Evolutionary conservation across 2,113 vertebrate genomes (phyloP), one percentile per base, ranked within the genome.

Genomic region (Hippocampus mohnikei): DNA sequence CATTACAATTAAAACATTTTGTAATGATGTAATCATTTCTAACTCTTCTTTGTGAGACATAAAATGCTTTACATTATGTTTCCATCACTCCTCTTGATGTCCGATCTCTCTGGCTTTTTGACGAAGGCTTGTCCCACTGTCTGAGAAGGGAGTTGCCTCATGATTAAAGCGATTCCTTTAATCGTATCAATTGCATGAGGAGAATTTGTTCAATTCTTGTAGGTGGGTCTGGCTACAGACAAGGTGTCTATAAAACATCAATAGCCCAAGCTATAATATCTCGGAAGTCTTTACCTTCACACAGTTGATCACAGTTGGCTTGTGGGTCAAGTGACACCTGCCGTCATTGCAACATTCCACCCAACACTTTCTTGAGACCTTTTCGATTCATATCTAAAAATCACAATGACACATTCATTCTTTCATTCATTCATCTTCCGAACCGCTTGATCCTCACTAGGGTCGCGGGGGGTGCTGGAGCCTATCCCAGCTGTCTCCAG

Each of bases 151-250:
- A 61, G 66, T 74, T 67, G 69, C 83, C 78, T 76, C 89, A 76
- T 85, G 79, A 90, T 83, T 75, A 82, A 84, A 81, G 74, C 66
- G 68, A 46, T 18, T 58, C 59, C 72, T 88, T 84, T 79, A 88
- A 88, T 79, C 61, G 58, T 60, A 81, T 67, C 75, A 71, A 87
- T 75, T 62, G 73, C 20, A 53, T 73, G 71, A 77, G 41, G 65
- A 78, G 69, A 63, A 61, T 41, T 66, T 52, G 74, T 76, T 71
- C 75, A n/a, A 41, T 41, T 62, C 29, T 62, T 62, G 52, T 52
- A 37, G 13, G 46, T 66, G 25, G 40, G 55, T 67, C 42, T 63
- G 33, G 33, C 41, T 18, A 37, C 73, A 71, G 69, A 82, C 59
- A 82, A 69, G 79, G 71, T 72, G 76, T 60, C 79, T 68, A 46